These are phyloP conservation scores for Pantherophis vulpinus DNA, from an alignment of 2,797 vertebrate genomes.

Conservation along the genomic window DNA sequence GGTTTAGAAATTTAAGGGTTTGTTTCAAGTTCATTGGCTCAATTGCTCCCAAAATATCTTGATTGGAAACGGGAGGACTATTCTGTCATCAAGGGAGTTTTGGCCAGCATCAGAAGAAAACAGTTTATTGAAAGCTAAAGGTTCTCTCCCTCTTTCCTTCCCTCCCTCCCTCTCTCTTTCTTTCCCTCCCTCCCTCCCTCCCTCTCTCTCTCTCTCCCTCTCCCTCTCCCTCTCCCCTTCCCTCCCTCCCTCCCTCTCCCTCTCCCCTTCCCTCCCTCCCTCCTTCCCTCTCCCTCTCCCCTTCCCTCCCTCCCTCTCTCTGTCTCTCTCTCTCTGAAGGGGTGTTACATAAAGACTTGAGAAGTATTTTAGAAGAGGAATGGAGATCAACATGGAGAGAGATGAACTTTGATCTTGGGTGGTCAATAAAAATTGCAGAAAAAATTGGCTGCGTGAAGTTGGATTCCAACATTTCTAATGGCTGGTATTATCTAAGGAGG, in stretches of 20 bases:
- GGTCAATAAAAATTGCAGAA: not conserved
- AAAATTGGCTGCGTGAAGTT: not conserved
- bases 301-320: not conserved
- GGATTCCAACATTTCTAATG: not conserved
- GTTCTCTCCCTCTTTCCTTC: not conserved
- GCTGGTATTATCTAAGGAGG: not conserved
- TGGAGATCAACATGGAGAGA: not conserved
- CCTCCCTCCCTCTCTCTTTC: not conserved
- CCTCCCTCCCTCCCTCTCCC: no score
- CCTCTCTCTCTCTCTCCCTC: not conserved
- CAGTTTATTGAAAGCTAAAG: conserved; percentile 17
- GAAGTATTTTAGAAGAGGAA: not conserved
- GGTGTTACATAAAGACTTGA: not conserved
- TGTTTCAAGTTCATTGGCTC: conserved; percentile 62
- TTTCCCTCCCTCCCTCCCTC: no score
- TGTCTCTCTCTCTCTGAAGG: not conserved
- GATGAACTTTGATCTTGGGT: not conserved
- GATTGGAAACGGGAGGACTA: conserved; percentile 62
- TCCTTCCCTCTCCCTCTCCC: not conserved
- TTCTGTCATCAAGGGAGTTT: conserved; percentile 44
- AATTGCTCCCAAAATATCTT: conserved; percentile 56
- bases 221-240: not conserved
- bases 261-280: not conserved
- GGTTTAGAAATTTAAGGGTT: conserved; percentile 61
- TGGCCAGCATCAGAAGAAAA: conserved; percentile 46